These are phyloP conservation scores for Fragum sueziense DNA, from an alignment of 2,888 invertebrate species.

Conservation along the genomic window DNA sequence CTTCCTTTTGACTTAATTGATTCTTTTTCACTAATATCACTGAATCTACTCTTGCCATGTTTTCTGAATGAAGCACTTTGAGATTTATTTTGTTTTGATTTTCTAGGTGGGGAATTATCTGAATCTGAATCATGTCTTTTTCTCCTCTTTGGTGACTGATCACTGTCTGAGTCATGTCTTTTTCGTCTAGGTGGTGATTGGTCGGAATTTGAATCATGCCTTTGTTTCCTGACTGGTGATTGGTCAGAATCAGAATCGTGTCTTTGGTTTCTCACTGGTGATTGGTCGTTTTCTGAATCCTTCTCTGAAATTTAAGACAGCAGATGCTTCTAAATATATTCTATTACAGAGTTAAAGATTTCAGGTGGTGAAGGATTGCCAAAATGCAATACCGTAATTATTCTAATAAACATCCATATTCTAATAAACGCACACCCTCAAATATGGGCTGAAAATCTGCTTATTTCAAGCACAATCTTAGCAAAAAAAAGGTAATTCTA, in stretches of 20 bases:
- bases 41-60: constrained; percentile 25
- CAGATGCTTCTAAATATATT: too few species aligned
- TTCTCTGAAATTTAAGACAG: too few species aligned
- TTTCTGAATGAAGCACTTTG: constrained; percentile 69
- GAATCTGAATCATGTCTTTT: constrained; percentile 86
- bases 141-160: constrained; percentile 71
- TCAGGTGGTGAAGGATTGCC: too few species aligned
- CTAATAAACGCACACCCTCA: too few species aligned
- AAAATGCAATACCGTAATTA: too few species aligned
- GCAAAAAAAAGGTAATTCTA: too few species aligned
- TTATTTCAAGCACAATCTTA: too few species aligned
- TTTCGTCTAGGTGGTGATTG: constrained; percentile 73
- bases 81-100: constrained; percentile 52
- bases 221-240: constrained; percentile 73
- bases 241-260: constrained; percentile 68
- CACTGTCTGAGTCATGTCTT: constrained; percentile 57
- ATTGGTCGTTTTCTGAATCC: constrained; percentile 62
- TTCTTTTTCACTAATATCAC: background rate
- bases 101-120: constrained; percentile 73
- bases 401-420: too few species aligned
- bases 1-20: background rate
- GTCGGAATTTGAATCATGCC: constrained; percentile 79
- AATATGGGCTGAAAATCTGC: too few species aligned
- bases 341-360: too few species aligned
- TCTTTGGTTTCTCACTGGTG: constrained; percentile 74